These are phyloP conservation scores for Drosophila aff. DNA, from an alignment of 1,140 invertebrate species.

Conservation along the genomic window DNA sequence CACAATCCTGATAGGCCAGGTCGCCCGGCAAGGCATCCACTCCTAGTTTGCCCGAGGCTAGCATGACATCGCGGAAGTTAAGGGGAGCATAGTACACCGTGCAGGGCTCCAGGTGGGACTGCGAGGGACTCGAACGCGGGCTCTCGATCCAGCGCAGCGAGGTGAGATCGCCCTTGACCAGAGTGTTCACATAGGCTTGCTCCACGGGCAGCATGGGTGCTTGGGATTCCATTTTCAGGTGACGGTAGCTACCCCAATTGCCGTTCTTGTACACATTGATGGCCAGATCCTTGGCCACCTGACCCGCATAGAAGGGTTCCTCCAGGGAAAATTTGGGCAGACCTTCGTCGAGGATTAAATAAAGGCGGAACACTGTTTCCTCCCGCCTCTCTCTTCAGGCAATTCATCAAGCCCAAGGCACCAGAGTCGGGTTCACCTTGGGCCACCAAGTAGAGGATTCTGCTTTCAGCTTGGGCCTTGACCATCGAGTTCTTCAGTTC, in stretches of 20 bases:
- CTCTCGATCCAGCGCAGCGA: conserved; percentile 97
- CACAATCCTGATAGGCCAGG: conserved; percentile 93
- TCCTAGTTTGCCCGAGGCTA: conserved; percentile 97
- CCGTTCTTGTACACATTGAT: conserved; percentile 91
- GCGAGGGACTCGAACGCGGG: conserved; percentile 86
- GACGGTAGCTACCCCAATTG: conserved; percentile 94
- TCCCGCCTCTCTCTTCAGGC: conserved; percentile 92
- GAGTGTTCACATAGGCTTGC: conserved; percentile 96
- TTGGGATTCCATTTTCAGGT: conserved; percentile 89
- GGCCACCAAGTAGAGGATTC: conserved; percentile 89
- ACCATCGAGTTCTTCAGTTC: conserved; percentile 89
- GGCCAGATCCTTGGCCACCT: conserved; percentile 91
- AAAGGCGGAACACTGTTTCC: conserved; percentile 89
- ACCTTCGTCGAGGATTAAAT: conserved; percentile 88
- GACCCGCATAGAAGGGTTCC: conserved; percentile 87
- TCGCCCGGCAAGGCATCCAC: conserved; percentile 97
- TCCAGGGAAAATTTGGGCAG: conserved; percentile 87
- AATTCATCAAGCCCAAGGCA: conserved; percentile 94
- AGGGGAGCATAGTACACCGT: conserved; percentile 96
- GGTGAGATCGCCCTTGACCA: conserved; percentile 94
- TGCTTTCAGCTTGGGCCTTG: conserved; percentile 86
- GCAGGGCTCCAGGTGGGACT: conserved; percentile 88
- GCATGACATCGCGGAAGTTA: conserved; percentile 99
- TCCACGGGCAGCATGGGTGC: conserved; percentile 89
- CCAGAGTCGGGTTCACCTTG: conserved; percentile 90